A percentile compares a stretch with the other conserved stretches of the same genome.
phyloP scores from a whole-genome alignment of 37 sponge, comb jelly and placozoan species.

The Bolinopsis microptera region DNA sequence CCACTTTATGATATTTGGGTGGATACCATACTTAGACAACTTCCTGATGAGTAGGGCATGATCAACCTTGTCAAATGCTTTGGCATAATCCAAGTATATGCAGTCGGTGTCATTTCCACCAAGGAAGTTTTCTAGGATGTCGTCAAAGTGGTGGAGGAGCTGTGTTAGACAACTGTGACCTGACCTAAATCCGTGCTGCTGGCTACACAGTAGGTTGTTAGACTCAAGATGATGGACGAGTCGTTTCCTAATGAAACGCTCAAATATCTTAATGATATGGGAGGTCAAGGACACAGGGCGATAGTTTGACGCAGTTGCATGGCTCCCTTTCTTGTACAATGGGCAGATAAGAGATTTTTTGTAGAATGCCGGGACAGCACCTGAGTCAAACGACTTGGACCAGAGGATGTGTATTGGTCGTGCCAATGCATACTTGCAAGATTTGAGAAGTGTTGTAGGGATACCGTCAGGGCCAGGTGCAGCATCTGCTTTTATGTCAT shows the following conservation, averaged over 20 bases:
- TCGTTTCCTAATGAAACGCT: neutral
- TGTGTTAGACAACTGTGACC: neutral
- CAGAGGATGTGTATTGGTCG: no score
- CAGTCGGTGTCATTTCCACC: neutral
- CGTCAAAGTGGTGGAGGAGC: neutral
- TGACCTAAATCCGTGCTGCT: neutral
- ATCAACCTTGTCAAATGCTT: slow-evolving; percentile 64
- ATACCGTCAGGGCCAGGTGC: no score
- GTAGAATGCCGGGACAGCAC: neutral
- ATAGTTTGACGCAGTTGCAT: no score
- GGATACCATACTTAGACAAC: neutral
- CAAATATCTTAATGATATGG: neutral
- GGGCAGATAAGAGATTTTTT: no score
- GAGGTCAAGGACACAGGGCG: slow-evolving; percentile 5
- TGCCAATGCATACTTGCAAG: no score
- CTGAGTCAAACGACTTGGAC: neutral
- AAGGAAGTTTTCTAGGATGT: neutral
- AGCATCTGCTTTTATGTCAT: no score
- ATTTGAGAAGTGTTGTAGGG: no score
- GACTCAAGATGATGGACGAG: neutral
- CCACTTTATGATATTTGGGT: neutral
- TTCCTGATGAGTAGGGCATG: neutral
- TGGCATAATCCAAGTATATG: slow-evolving; percentile 13
- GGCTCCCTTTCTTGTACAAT: no score
- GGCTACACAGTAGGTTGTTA: neutral